These are phyloP conservation scores for Osmerus eperlanus DNA, from an alignment of 2,113 vertebrate genomes.

Conservation along the genomic window DNA sequence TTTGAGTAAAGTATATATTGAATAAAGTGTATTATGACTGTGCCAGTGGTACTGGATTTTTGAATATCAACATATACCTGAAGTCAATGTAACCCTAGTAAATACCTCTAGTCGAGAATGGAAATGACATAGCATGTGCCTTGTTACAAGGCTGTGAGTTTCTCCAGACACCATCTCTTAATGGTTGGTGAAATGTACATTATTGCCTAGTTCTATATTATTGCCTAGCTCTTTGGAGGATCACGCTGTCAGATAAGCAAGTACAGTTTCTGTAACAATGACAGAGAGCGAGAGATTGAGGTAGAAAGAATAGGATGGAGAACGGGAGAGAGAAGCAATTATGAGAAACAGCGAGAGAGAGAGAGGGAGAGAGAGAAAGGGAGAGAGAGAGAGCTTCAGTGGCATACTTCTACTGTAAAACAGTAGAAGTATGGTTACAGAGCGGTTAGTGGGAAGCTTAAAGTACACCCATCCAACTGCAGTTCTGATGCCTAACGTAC, in stretches of 20 bases:
- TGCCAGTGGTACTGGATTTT: no score
- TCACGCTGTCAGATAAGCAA: conserved; percentile 26
- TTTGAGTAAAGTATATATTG: conserved; percentile 1
- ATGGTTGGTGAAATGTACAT: background rate
- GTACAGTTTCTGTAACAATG: conserved; percentile 32
- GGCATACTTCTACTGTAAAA: conserved; percentile 3
- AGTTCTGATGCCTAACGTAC: background rate
- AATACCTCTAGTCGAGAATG: background rate
- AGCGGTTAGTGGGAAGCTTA: conserved; percentile 3
- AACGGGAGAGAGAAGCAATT: no score
- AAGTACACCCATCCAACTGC: background rate
- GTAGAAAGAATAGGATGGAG: no score
- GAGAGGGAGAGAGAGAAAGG: no score
- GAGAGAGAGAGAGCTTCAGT: conserved; percentile 8
- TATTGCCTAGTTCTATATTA: conserved; percentile 14
- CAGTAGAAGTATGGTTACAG: conserved; percentile 5
- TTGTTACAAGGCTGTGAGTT: conserved; percentile 16
- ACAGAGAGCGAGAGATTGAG: conserved; percentile 2
- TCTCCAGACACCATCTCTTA: conserved; percentile 13
- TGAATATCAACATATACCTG: background rate
- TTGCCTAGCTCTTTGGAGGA: conserved; percentile 27
- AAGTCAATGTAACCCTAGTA: background rate
- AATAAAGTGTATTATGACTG: conserved; percentile 27
- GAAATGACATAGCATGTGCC: conserved; percentile 8
- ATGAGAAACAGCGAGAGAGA: no score